Base-by-base conservation (phyloP, 2,888 invertebrate species). In the Tetanocera ferruginea region DNA sequence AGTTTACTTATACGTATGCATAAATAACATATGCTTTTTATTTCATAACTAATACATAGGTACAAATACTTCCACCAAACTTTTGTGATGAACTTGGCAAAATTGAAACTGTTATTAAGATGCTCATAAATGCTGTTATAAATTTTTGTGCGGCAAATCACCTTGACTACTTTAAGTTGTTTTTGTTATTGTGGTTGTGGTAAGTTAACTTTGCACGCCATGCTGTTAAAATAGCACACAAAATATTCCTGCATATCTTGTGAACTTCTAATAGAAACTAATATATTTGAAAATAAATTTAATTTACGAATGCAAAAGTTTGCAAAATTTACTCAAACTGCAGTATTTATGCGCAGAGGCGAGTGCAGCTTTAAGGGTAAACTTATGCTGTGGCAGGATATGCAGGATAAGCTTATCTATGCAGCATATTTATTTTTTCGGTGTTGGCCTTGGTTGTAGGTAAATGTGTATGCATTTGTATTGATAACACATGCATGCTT, bases 261-360 rank as follows among this genome's bases (percentile, higher is more conserved):
- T 60, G 8, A 60, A 60, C 43, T 43, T 43, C 43, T 11, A 43
- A 43, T 43, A 43, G 11, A 43, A 43, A 11, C 14, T 43, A 43
- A 43, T 43, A 37, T 60, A 60, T 60, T 25, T 19, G 57, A 60
- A 60, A 60, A 60, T 60, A 60, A 60, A 60, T 60, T 60, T 60
- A 23, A 60, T 67, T 23, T 67, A 5, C 37, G 43, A 67, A 67
- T 67, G 37, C 43, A 19, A 67, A 43, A 67, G n/a, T 43, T 67
- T 1, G 37, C 67, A 43, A 9, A 37, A 67, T 23, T 67, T 23
- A 14, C 23, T 23, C 23, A 43, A 43, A 43, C 43, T 25, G 57
- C 57, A 25, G 28, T 60, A 60, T 60, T 60, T 60, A 25, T 60
- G 57, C 57, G 19, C 19, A 19, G 57, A 60, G 57, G 19, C 57